These are phyloP conservation scores for Lepus americanus DNA, from an alignment of 2,113 vertebrate genomes.

Conservation along the genomic window DNA sequence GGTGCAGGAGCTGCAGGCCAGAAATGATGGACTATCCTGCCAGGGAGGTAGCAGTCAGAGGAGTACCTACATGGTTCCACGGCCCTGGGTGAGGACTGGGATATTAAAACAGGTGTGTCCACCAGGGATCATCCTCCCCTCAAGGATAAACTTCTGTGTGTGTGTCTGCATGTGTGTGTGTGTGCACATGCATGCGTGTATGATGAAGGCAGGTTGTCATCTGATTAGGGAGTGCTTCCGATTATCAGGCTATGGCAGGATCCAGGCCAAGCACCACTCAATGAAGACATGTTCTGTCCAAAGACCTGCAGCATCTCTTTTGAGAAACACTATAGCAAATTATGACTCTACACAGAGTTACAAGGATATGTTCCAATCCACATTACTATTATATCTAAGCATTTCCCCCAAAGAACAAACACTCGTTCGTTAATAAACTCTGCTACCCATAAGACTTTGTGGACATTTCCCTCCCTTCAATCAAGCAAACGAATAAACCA, in stretches of 20 bases:
- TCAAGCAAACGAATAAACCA: background rate
- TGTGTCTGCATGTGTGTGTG: background rate
- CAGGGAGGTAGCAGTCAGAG: background rate
- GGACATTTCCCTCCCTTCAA: background rate
- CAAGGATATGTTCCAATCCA: background rate
- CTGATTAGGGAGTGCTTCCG: background rate
- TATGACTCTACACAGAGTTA: background rate
- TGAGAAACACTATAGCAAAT: slow-evolving; percentile 17
- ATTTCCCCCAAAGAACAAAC: background rate
- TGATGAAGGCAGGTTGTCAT: background rate
- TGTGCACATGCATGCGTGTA: background rate
- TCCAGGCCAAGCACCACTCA: background rate
- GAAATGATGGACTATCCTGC: background rate
- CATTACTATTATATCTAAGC: background rate
- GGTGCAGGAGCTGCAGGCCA: background rate
- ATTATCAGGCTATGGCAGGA: background rate
- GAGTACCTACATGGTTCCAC: background rate
- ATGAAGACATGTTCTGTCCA: background rate
- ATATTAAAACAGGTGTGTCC: background rate
- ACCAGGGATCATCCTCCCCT: background rate
- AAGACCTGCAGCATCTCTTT: background rate
- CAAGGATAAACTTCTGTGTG: background rate
- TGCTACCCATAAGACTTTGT: background rate
- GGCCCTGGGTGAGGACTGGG: background rate
- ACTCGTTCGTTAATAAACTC: background rate